Conservation (phyloP, 2,888 invertebrate genomes). For the Meiosimyza decipiens region DNA sequence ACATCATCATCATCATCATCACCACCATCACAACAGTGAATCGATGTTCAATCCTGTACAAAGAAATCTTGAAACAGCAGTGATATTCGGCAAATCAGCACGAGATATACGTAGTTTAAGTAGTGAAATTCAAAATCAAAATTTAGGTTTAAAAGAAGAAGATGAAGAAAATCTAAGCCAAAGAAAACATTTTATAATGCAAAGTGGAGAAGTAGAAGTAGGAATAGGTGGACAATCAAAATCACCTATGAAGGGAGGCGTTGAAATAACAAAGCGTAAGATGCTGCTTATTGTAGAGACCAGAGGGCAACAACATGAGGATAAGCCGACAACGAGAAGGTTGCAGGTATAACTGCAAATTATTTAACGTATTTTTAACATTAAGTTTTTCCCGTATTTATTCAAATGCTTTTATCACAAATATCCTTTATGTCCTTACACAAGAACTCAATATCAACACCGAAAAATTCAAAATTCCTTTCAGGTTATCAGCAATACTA, state of each 20-base stretch:
- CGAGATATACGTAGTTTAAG: conserved; percentile 65
- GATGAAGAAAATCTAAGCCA: conserved; percentile 47
- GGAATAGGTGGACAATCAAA: conserved; percentile 21
- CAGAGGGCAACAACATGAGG: conserved; percentile 28
- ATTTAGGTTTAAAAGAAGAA: conserved; percentile 52
- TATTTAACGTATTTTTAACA: conserved; percentile 35
- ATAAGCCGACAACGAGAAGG: conserved; percentile 57
- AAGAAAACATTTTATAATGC: conserved; percentile 45
- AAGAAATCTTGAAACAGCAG: conserved; percentile 17
- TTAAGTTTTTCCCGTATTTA: too few relatives aligned
- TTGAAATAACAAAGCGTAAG: conserved; percentile 41
- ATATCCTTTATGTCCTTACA: too few relatives aligned
- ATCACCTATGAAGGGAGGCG: conserved; percentile 40
- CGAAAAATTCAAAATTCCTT: neutral
- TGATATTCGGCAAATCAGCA: conserved; percentile 43
- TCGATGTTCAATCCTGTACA: neutral
- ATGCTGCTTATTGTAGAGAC: conserved; percentile 57
- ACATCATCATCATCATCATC: conserved; percentile 21
- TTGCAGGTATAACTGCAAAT: conserved; percentile 50
- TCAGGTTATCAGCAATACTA: conserved; percentile 25
- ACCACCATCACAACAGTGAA: conserved; percentile 44
- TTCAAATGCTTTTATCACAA: too few relatives aligned
- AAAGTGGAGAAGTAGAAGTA: conserved; percentile 36
- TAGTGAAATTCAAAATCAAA: conserved; percentile 63
- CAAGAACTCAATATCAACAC: too few relatives aligned